Evolutionary conservation across 2,888 invertebrate genomes (phyloP).

Genomic region (Synanthedon tipuliformis): DNA sequence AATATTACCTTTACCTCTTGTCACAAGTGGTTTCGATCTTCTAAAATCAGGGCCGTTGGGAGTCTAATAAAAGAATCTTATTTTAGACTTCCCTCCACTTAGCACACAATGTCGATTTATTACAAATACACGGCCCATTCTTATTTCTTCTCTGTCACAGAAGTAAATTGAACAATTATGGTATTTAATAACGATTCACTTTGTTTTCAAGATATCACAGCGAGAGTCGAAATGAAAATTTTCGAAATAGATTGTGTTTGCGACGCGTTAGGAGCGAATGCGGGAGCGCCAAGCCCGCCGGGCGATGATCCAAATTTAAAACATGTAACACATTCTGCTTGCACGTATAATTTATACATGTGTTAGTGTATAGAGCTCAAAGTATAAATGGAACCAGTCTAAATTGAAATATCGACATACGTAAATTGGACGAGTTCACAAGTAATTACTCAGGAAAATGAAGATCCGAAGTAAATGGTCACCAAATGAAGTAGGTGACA

Average conservation of each 20-base stretch:
- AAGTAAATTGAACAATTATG: slow-evolving; percentile 7
- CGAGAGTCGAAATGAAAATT: slow-evolving; percentile 17
- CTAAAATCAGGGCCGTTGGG: slow-evolving; percentile 42
- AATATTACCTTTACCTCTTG: slow-evolving; percentile 44
- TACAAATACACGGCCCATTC: slow-evolving; percentile 24
- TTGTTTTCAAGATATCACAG: slow-evolving; percentile 2
- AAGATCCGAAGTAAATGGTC: too few species aligned
- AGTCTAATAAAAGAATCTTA: slow-evolving; percentile 63
- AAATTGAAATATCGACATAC: not conserved
- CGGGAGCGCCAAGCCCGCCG: slow-evolving; percentile 42
- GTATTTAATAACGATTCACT: slow-evolving; percentile 11
- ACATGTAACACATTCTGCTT: slow-evolving; percentile 38
- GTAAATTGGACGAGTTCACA: too few species aligned
- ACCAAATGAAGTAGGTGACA: too few species aligned
- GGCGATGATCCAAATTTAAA: slow-evolving; percentile 63
- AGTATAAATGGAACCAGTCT: slow-evolving; percentile 11
- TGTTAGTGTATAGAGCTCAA: slow-evolving; percentile 20
- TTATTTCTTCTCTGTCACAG: slow-evolving; percentile 11
- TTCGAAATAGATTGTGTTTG: slow-evolving; percentile 34
- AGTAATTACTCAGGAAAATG: too few species aligned
- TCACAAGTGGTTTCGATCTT: slow-evolving; percentile 26
- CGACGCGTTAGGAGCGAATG: slow-evolving; percentile 37
- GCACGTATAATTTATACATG: slow-evolving; percentile 19
- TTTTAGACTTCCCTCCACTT: slow-evolving; percentile 36
- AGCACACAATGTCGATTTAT: slow-evolving; percentile 28